Base-by-base conservation (phyloP, 1,140 invertebrate species). In the Zaprionus inermis region DNA sequence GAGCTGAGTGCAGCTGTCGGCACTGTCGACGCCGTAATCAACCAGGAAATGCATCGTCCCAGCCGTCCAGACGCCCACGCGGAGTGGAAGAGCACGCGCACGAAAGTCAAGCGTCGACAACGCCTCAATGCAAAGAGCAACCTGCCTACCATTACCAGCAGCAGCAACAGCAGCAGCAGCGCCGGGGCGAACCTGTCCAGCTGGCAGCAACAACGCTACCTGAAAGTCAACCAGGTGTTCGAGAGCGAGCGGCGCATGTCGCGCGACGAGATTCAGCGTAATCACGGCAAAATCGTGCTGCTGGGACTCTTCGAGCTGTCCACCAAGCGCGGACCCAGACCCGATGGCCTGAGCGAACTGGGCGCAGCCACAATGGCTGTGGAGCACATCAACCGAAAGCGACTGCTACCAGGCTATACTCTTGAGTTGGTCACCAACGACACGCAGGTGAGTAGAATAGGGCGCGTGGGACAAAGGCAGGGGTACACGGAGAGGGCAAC, bases 271-370 rank as follows among this genome's bases (percentile, higher is more conserved):
- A 70, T 91, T 32, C 67, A 88, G 41, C 82, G 73, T 20, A 90
- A 91, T 68, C 88, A 88, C n/a, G 90, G 91, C 46, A 92, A 91
- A 57, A 93, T 95, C 4, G 94, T 94, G 3, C 93, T 96, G 57
- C 93, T 96, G 74, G 96, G 96, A 5, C 93, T 97, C 5, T 97
- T 97, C 89, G 96, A 97, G 93, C 92, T 97, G 81, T 94, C 94
- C 28, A 95, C 95, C 0, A 91, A 93, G 52, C 92, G 92, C 2
- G 94, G 94, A 0, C 93, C 93, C 1, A 92, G 95, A 38, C 93
- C 93, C n/a, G 95, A 96, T 76, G 96, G 96, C 1, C 92, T 93
- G 5, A 96, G 95, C 46, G 96, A 97, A 85, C 92, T 96, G 68
- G 94, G 94, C 11, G 96, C 96, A 0, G 96, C 96, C 1, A 93